Conservation (phyloP, 64 coral and sea anemone species). For the Stylophora pistillata region DNA sequence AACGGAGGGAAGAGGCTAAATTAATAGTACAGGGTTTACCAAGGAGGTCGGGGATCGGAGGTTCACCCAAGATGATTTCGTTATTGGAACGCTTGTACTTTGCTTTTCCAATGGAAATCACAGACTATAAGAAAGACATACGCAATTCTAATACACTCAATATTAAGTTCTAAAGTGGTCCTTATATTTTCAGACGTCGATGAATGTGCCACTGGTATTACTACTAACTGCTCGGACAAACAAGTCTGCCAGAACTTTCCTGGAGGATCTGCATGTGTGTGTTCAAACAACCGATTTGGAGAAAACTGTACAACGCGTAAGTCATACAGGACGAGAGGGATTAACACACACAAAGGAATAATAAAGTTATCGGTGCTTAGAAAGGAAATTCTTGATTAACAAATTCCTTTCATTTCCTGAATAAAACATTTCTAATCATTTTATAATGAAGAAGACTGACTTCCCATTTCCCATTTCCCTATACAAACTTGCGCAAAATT, state of each 20-base stretch:
- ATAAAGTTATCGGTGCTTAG: not conserved
- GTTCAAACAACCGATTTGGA: not conserved
- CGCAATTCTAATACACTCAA: not conserved
- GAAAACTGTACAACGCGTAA: slow-evolving; percentile 10
- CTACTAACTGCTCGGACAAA: not conserved
- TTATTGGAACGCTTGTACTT: not conserved
- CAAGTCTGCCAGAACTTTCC: slow-evolving; percentile 22
- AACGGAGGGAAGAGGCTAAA: too few species aligned
- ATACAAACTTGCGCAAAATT: not conserved
- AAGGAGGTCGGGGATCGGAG: too few species aligned
- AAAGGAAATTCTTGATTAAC: too few species aligned
- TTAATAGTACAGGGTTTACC: too few species aligned
- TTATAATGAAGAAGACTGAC: not conserved
- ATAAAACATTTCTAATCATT: not conserved
- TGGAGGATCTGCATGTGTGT: not conserved
- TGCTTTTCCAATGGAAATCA: not conserved
- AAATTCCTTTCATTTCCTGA: not conserved
- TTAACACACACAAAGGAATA: not conserved
- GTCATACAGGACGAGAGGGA: not conserved
- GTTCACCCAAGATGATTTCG: too few species aligned
- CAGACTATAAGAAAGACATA: too few species aligned
- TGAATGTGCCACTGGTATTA: slow-evolving; percentile 6
- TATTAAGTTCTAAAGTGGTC: not conserved
- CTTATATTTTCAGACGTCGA: slow-evolving; percentile 33
- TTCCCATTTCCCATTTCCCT: not conserved